Evolutionary conservation across 2,113 vertebrate species (phyloP).

Genomic region (Cebidichthys violaceus): DNA sequence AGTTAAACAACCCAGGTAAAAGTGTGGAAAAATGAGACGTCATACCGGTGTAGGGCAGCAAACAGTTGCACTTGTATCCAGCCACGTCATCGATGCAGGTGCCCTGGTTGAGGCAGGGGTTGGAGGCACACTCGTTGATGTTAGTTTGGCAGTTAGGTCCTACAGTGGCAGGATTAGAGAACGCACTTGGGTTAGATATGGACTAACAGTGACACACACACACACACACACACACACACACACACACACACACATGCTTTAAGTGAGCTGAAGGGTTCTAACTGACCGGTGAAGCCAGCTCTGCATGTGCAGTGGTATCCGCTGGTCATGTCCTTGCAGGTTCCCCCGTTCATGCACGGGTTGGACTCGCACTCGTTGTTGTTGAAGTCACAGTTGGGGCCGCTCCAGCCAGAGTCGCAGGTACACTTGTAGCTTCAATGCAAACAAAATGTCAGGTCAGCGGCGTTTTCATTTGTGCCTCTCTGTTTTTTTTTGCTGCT

Average conservation of each 20-base stretch:
- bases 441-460: conserved; percentile 20
- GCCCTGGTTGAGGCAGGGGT: conserved; percentile 97
- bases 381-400: conserved; percentile 92
- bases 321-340: conserved; percentile 96
- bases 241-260: not conserved
- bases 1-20: not conserved
- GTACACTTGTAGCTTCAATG: conserved; percentile 88
- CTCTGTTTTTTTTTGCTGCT: not conserved
- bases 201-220: too few species aligned
- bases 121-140: conserved; percentile 97
- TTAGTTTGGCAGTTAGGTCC: conserved; percentile 98
- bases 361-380: conserved; percentile 92
- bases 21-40: conserved; percentile 15
- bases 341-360: conserved; percentile 92
- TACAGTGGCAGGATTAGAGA: conserved; percentile 72
- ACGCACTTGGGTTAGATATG: conserved; percentile 47
- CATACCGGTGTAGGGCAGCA: conserved; percentile 94
- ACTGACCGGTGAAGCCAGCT: conserved; percentile 93
- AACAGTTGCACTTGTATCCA: conserved; percentile 95
- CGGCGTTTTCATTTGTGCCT: not conserved
- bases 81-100: conserved; percentile 96
- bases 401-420: conserved; percentile 93
- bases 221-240: too few species aligned
- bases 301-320: conserved; percentile 95
- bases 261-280: conserved; percentile 9